phyloP scores from a whole-genome alignment of 2,797 vertebrate genomes.

The Pelobates cultripes region DNA sequence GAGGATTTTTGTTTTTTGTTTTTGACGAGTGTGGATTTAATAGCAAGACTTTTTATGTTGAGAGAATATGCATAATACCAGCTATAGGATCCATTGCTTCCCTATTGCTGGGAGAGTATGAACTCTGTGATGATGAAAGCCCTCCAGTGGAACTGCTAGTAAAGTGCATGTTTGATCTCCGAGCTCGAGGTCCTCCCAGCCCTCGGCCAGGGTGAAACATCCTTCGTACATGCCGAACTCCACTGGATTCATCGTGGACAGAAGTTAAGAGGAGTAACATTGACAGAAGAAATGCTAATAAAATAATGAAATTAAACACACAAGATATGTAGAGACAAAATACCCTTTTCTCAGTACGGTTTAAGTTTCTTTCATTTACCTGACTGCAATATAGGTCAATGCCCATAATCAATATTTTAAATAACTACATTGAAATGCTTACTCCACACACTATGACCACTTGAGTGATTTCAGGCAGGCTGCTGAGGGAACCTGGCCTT shows the following conservation, averaged over 20 bases:
- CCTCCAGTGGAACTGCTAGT: constrained; percentile 94
- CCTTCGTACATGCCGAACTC: constrained; percentile 96
- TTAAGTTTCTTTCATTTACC: neutral
- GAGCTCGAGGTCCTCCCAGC: constrained; percentile 92
- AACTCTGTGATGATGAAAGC: constrained; percentile 97
- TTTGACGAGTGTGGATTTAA: too few species aligned
- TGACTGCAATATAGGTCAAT: too few species aligned
- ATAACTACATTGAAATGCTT: too few species aligned
- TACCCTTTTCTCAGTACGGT: too few species aligned
- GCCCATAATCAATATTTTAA: too few species aligned
- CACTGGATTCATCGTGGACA: constrained; percentile 93
- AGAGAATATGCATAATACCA: constrained; percentile 75
- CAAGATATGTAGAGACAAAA: too few species aligned
- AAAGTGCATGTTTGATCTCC: constrained; percentile 99
- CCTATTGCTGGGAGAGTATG: constrained; percentile 98
- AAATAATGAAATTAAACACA: neutral
- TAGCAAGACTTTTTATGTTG: too few species aligned
- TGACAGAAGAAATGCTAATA: neutral
- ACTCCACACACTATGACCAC: too few species aligned
- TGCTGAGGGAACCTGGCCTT: too few species aligned
- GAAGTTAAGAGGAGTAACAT: constrained; percentile 77
- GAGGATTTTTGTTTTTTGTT: too few species aligned
- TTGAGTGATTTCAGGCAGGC: too few species aligned
- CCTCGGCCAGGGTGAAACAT: constrained; percentile 98
- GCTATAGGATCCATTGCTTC: constrained; percentile 99